Evolutionary conservation across 1,140 invertebrate species (phyloP).

Genomic region (Acromyrmex echinatior): DNA sequence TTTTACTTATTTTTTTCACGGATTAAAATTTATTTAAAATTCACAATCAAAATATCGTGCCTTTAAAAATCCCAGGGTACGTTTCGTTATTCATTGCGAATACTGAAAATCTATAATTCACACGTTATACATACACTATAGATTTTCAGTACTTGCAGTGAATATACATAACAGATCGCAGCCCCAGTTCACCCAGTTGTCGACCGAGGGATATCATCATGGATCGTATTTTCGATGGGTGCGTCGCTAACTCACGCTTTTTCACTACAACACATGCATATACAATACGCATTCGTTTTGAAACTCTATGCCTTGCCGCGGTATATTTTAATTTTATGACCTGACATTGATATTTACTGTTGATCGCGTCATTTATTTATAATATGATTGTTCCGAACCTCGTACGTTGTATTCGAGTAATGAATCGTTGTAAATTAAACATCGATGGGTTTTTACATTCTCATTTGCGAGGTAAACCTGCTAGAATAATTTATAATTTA

Average conservation of each 20-base stretch:
- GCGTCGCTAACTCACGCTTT: slow-evolving; percentile 24
- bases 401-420: slow-evolving; percentile 22
- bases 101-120: too few species aligned
- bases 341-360: slow-evolving; percentile 54
- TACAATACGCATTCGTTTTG: slow-evolving; percentile 21
- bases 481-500: slow-evolving; percentile 52
- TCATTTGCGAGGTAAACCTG: slow-evolving; percentile 14
- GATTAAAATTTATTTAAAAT: too few species aligned
- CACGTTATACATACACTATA: too few species aligned
- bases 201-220: not conserved
- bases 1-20: too few species aligned
- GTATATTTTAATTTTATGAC: not conserved
- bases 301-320: not conserved
- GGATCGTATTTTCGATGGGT: slow-evolving; percentile 30
- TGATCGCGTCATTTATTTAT: slow-evolving; percentile 49
- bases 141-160: too few species aligned
- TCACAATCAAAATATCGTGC: too few species aligned
- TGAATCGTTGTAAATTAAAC: slow-evolving; percentile 48
- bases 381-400: slow-evolving; percentile 23
- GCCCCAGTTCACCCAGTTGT: too few species aligned
- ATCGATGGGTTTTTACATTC: slow-evolving; percentile 44
- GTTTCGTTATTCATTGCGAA: too few species aligned
- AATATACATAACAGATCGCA: too few species aligned
- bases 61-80: too few species aligned
- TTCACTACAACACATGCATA: slow-evolving; percentile 20